Conservation (phyloP, 2,888 invertebrate species). For the Stramonita haemastoma region DNA sequence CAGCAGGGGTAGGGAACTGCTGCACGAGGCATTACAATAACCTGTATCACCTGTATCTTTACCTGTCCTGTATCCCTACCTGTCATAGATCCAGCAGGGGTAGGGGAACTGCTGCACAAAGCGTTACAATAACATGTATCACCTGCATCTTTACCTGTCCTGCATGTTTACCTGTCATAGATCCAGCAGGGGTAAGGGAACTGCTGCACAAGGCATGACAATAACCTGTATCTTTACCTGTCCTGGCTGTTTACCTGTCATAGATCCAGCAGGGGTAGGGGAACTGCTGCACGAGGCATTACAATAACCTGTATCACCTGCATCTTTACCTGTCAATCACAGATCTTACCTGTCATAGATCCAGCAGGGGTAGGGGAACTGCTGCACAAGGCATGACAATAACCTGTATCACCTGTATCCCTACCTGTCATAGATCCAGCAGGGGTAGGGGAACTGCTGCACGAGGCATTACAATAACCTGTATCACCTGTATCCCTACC, state of each 20-base stretch:
- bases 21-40: conserved; percentile 88
- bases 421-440: conserved; percentile 1
- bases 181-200: no score
- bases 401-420: not conserved
- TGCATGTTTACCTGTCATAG: no score
- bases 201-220: no score
- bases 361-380: not conserved
- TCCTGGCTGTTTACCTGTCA: conserved; percentile 85
- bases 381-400: not conserved
- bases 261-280: conserved; percentile 83
- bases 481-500: conserved; percentile 77
- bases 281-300: conserved; percentile 83
- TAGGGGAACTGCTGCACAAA: no score
- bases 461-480: not conserved
- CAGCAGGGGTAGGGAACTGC: conserved; percentile 82
- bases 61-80: no score
- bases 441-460: not conserved
- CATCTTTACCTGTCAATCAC: no score
- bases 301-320: no score
- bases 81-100: no score
- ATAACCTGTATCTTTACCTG: no score
- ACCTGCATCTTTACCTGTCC: no score
- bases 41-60: no score
- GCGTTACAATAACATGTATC: no score
- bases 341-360: not conserved